A percentile compares a stretch with the other conserved stretches of the same genome.
These are phyloP conservation scores for Acromyrmex heyeri DNA, from an alignment of 1,140 invertebrate genomes.

Conservation along the genomic window DNA sequence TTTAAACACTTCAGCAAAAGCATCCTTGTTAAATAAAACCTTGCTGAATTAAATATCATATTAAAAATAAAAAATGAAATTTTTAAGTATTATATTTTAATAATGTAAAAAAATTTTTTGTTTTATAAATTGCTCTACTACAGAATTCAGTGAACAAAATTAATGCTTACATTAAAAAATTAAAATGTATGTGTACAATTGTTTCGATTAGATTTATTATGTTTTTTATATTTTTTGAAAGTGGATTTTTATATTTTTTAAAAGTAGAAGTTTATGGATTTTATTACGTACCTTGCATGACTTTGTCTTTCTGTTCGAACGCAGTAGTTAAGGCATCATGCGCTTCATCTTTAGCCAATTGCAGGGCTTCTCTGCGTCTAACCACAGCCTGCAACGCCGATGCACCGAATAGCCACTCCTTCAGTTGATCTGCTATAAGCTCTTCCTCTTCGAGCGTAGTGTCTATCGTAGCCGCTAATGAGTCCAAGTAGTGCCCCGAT, in stretches of 20 bases:
- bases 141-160: not conserved
- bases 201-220: not conserved
- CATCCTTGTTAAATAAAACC: too few relatives aligned
- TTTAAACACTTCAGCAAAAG: too few relatives aligned
- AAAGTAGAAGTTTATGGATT: not conserved
- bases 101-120: too few relatives aligned
- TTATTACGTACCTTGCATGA: slow-evolving; percentile 84
- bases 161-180: not conserved
- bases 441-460: slow-evolving; percentile 93
- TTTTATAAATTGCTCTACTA: too few relatives aligned
- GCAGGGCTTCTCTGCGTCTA: slow-evolving; percentile 91
- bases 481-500: slow-evolving; percentile 91
- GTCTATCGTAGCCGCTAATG: slow-evolving; percentile 92
- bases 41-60: too few relatives aligned
- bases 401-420: slow-evolving; percentile 94
- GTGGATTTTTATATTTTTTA: not conserved
- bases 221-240: not conserved
- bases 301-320: slow-evolving; percentile 88
- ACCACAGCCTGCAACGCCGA: slow-evolving; percentile 92
- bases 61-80: too few relatives aligned
- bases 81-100: too few relatives aligned
- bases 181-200: not conserved
- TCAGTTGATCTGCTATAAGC: slow-evolving; percentile 93
- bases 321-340: slow-evolving; percentile 88
- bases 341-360: slow-evolving; percentile 91